Evolutionary conservation across 2,113 vertebrate genomes (phyloP).

Genomic region (Proterorhinus semilunaris): DNA sequence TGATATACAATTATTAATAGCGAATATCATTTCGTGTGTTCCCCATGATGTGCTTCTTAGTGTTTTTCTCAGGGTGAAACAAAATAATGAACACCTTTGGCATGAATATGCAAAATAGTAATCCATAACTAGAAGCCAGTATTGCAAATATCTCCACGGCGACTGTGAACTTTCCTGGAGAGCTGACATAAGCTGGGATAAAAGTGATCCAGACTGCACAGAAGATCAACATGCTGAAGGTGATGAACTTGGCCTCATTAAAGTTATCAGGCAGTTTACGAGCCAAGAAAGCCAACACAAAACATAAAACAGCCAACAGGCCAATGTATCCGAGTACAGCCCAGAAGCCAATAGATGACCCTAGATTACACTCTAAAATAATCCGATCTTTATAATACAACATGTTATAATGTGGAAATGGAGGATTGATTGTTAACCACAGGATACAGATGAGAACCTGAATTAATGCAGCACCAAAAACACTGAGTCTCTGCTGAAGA

Average conservation of each 20-base stretch:
- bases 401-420: conserved; percentile 22
- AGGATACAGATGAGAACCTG: too few species aligned
- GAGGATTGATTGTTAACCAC: too few species aligned
- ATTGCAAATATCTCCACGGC: conserved; percentile 80
- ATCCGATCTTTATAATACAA: conserved; percentile 37
- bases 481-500: too few species aligned
- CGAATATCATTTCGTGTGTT: conserved; percentile 45
- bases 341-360: conserved; percentile 72
- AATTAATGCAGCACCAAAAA: conserved; percentile 1
- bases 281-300: conserved; percentile 73
- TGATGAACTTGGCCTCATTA: conserved; percentile 78
- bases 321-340: conserved; percentile 74
- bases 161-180: conserved; percentile 77
- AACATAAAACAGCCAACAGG: conserved; percentile 67
- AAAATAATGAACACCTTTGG: conserved; percentile 76
- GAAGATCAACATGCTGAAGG: conserved; percentile 80
- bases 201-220: conserved; percentile 77
- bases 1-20: conserved; percentile 5
- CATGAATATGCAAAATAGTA: conserved; percentile 73
- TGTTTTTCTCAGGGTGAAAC: conserved; percentile 70
- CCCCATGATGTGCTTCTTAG: conserved; percentile 70
- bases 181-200: conserved; percentile 77
- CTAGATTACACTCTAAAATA: conserved; percentile 71
- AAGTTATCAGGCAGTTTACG: conserved; percentile 76
- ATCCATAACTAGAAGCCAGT: conserved; percentile 73